A percentile compares a stretch with the other conserved stretches of the same genome.
Evolutionary conservation across 2,113 vertebrate genomes (phyloP).

Genomic region (Geococcyx californianus): DNA sequence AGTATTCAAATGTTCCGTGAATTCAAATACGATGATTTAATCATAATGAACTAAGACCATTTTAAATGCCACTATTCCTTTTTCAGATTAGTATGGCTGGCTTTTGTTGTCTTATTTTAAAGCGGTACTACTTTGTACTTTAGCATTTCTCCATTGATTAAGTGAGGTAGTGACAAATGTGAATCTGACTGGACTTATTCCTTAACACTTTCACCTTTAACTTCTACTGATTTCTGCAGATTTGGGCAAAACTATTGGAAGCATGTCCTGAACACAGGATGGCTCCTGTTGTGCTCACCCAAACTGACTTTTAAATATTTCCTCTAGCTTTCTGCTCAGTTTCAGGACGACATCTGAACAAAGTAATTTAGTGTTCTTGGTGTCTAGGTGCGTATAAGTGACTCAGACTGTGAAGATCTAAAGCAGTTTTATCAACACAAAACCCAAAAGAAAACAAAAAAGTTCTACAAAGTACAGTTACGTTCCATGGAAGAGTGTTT

Average conservation of each 20-base stretch:
- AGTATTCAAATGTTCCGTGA: accelerated
- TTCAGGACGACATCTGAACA: background rate
- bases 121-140: background rate
- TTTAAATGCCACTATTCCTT: background rate
- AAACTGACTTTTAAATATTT: background rate
- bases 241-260: background rate
- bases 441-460: background rate
- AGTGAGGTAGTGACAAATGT: background rate
- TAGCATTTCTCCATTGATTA: background rate
- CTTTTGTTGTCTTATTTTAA: background rate
- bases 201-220: background rate
- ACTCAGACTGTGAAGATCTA: background rate
- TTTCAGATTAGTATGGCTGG: background rate
- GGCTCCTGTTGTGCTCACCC: background rate
- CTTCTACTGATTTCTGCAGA: background rate
- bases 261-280: background rate
- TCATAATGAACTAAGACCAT: background rate
- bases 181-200: background rate
- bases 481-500: background rate
- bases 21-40: background rate
- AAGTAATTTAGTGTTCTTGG: background rate
- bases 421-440: too few species aligned
- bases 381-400: background rate
- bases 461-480: background rate
- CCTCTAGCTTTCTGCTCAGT: background rate